A percentile compares a stretch with the other conserved stretches of the same genome.
Conservation (phyloP, 2,113 vertebrate genomes). For the Mesoclemmys tuberculata region DNA sequence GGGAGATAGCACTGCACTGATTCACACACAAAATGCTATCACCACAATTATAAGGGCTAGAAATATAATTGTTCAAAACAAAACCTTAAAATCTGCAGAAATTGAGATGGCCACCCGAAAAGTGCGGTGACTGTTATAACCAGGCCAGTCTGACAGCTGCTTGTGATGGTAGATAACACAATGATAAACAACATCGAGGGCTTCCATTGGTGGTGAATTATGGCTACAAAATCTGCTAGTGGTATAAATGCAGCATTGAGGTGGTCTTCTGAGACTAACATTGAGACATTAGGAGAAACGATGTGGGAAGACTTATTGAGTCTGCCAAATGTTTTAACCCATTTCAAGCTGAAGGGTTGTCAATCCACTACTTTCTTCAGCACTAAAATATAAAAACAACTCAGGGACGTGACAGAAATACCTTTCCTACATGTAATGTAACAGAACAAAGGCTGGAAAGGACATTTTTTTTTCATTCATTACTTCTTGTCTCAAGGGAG, state of each 20-base stretch:
- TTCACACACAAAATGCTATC: background rate
- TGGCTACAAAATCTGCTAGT: fast-evolving
- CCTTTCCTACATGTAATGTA: background rate
- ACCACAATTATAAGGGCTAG: background rate
- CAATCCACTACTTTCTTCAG: background rate
- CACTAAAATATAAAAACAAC: background rate
- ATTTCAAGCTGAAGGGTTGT: background rate
- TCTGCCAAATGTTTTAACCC: background rate
- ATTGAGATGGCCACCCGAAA: background rate
- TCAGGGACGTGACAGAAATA: background rate
- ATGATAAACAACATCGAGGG: background rate
- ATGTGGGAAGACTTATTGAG: too few species aligned
- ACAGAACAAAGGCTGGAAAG: background rate
- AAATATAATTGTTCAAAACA: background rate
- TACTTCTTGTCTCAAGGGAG: background rate
- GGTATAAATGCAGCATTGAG: fast-evolving
- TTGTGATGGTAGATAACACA: background rate
- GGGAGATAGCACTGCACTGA: too few species aligned
- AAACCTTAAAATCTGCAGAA: background rate
- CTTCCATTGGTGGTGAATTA: fast-evolving
- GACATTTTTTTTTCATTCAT: background rate
- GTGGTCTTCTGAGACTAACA: background rate
- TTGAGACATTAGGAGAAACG: background rate
- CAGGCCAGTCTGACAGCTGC: background rate
- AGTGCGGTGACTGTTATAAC: background rate